Evolutionary conservation across 1,140 invertebrate genomes (phyloP).

Genomic region (Diachasmimorpha longicaudata): DNA sequence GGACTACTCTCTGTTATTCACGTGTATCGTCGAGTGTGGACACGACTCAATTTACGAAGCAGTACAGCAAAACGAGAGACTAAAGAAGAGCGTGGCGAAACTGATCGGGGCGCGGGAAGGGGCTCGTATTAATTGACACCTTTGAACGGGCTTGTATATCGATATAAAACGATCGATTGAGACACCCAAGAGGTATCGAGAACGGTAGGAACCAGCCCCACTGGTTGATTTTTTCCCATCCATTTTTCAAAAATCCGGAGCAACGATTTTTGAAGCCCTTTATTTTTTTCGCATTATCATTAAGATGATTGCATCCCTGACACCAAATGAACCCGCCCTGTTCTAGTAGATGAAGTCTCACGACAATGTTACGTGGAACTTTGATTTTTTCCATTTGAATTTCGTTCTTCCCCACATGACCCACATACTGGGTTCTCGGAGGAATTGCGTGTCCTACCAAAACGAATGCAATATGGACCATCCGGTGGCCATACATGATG

Average conservation of each 20-base stretch:
- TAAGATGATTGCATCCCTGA: no score
- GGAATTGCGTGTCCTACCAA: not conserved
- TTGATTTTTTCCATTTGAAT: not conserved
- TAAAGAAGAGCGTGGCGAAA: not conserved
- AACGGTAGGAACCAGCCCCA: not conserved
- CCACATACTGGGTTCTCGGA: not conserved
- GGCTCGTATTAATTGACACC: not conserved
- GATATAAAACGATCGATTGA: constrained; percentile 5
- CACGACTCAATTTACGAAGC: not conserved
- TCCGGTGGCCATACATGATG: not conserved
- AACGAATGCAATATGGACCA: not conserved
- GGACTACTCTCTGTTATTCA: not conserved
- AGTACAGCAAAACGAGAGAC: not conserved
- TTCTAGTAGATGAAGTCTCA: no score
- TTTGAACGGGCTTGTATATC: not conserved
- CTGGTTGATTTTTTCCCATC: no score
- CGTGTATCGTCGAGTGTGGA: not conserved
- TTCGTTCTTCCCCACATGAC: not conserved
- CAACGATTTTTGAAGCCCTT: no score
- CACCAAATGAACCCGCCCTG: no score
- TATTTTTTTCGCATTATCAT: no score
- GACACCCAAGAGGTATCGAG: not conserved
- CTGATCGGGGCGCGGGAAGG: not conserved
- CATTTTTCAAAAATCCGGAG: no score
- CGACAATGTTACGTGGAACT: not conserved